Base-by-base conservation (phyloP, 2,113 vertebrate genomes). In the Ophthalmolycus amberensis region DNA sequence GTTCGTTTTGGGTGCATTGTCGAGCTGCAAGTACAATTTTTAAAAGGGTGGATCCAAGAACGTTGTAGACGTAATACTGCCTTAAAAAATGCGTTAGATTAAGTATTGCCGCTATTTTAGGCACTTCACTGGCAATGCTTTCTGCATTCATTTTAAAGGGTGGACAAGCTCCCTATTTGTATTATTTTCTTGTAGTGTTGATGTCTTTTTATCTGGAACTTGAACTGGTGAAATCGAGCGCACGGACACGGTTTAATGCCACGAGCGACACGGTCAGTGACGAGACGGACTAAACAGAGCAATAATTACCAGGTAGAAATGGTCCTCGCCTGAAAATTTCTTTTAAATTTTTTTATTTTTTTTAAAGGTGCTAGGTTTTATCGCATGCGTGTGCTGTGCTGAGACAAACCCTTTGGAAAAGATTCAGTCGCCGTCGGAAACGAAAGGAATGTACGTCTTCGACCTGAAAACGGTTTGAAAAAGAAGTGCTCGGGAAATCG, bases 271-370 rank as follows among this genome's bases (percentile, higher is more conserved):
- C 71, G 70, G 82, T 90, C 80, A 38, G 82, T 38, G 75, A 79
- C 54, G 77, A 82, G 87, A 59, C 76, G 63, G 91, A 92, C 79
- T 88, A 88, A 93, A 92, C 92, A 91, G 94, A 95, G 95, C 95
- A 96, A 96, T 96, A 96, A 96, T 94, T 88, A 92, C 90, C 89
- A 90, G 91, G 85, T 88, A 84, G 79, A 91, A 89, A 75, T 42
- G 83, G 88, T 87, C 90, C 88, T 92, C 87, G 77, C 79, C 76
- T 86, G 89, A 90, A 58, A 83, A 88, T 25, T 25, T 62, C 67
- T 63, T 90, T 77, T 90, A 58, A 83, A 88, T 25, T 54, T 0
- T 27, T 12, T 1, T 25, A 12, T 56, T 58, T 10, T 59, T 59
- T 59, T 15, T 29, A 25, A 91, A 94, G 94, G 94, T 95, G 93